Base-by-base conservation (phyloP, 2,888 invertebrate species). In the Magallana nippona region DNA sequence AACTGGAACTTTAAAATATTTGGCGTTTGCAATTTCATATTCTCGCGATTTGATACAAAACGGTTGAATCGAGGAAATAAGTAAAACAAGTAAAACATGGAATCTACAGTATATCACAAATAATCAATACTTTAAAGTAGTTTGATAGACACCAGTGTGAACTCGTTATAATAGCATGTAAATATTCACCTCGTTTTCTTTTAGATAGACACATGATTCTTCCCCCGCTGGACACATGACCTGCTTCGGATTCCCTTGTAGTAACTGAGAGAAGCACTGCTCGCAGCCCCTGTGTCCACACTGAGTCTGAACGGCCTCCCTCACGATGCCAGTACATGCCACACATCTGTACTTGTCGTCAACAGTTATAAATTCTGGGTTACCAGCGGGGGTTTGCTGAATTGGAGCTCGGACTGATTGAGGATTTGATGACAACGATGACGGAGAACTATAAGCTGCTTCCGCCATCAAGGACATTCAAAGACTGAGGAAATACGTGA, bases 281-380 rank as follows among this genome's bases (percentile, higher is more conserved):
- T 79, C 62, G 22, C 83, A 83, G 10, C 77, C 71, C 32, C 83
- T 57, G 32, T 83, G 83, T 55, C 83, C 83, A 58, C 83, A 83
- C 15, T 56, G 55, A 1, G 83, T 83, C 77, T 83, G 83, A 10
- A 83, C 83, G 11, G 83, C 81, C 71, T 81, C 83, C 55, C 83
- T 27, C 27, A 83, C 44, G 13, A 83, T 77, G 11, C 71, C 57
- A 32, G 32, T 83, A 78, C 83, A 83, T 44, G 78, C 71, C 1
- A 63, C 32, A 58, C 83, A 83, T 13, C 71, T 44, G 55, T 81
- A 83, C 55, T 83, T 83, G 27, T 57, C 56, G 27, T 83, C 83
- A 17, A 81, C 44, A 0, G 19, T 63, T 5, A 83, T 62, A 83
- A 83, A 83, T 10, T 58, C n/a, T n/a, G 83, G 83, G 55, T 57